Percentiles rank a stretch among this genome's conserved stretches.
Conservation (phyloP, 2,888 invertebrate species). For the Lymantria monacha region DNA sequence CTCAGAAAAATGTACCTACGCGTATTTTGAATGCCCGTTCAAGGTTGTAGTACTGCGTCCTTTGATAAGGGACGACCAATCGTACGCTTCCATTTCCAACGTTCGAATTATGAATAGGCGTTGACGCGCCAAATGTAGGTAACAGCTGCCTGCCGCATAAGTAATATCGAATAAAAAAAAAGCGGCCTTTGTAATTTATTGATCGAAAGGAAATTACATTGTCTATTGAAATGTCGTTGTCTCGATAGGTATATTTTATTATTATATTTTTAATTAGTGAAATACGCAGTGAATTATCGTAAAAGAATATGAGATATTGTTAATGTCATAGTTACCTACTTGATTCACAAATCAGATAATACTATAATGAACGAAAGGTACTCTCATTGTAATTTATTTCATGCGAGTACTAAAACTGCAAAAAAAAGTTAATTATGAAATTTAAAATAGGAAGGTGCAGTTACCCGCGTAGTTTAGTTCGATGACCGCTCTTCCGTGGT, state of each 20-base stretch:
- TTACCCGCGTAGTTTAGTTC: constrained; percentile 45
- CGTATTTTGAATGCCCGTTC: constrained; percentile 51
- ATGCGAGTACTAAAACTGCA: background rate
- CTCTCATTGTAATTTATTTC: too few relatives aligned
- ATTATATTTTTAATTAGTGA: too few relatives aligned
- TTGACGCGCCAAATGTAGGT: constrained; percentile 20
- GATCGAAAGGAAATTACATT: too few relatives aligned
- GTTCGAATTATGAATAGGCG: constrained; percentile 47
- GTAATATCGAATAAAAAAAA: background rate
- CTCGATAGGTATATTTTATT: too few relatives aligned
- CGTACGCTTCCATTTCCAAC: constrained; percentile 49
- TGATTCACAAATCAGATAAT: too few relatives aligned
- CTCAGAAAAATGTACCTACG: constrained; percentile 33
- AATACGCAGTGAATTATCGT: too few relatives aligned
- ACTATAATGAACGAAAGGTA: too few relatives aligned
- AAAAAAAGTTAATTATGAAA: constrained; percentile 38
- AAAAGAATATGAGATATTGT: too few relatives aligned
- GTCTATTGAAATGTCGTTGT: too few relatives aligned
- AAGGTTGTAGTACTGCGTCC: constrained; percentile 59
- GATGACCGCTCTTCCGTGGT: constrained; percentile 60
- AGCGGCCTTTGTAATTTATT: background rate
- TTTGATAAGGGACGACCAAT: constrained; percentile 73
- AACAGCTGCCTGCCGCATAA: constrained; percentile 16
- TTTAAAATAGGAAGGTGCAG: constrained; percentile 40
- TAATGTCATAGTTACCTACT: too few relatives aligned